These are phyloP conservation scores for Eubasilissa splendida DNA, from an alignment of 2,888 invertebrate genomes.

Conservation along the genomic window DNA sequence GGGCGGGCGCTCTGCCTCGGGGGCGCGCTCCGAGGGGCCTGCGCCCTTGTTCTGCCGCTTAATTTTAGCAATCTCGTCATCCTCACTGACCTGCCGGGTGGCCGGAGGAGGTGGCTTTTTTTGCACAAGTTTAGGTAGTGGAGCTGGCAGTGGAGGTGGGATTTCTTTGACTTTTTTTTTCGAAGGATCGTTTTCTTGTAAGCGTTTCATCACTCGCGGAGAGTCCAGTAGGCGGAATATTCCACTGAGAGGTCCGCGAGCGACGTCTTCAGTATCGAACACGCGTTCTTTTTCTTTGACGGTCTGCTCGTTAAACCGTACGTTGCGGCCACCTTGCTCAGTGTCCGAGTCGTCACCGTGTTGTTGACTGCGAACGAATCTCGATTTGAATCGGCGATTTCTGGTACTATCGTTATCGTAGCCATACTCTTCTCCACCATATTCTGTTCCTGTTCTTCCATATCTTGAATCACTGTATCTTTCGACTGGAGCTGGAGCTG, in stretches of 20 bases:
- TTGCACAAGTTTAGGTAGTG: constrained; percentile 72
- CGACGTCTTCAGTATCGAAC: constrained; percentile 91
- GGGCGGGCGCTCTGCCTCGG: constrained; percentile 71
- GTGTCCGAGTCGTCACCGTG: constrained; percentile 85
- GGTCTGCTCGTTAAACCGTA: constrained; percentile 78
- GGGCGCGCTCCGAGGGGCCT: constrained; percentile 70
- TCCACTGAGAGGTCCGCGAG: constrained; percentile 89
- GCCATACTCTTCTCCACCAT: constrained; percentile 80
- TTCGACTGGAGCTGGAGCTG: constrained; percentile 69
- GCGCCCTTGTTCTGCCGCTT: constrained; percentile 89
- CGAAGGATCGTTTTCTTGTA: constrained; percentile 85
- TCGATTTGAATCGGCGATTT: constrained; percentile 81
- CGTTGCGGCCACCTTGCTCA: constrained; percentile 75
- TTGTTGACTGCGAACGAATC: constrained; percentile 79
- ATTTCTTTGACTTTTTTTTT: constrained; percentile 83
- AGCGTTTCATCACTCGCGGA: constrained; percentile 89
- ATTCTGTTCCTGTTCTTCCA: constrained; percentile 72
- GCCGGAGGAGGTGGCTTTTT: constrained; percentile 76
- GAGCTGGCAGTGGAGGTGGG: constrained; percentile 68
- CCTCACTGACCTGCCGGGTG: constrained; percentile 87
- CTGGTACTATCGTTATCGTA: constrained; percentile 77
- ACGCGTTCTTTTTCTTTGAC: constrained; percentile 79
- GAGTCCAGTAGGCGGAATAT: constrained; percentile 91
- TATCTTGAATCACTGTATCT: constrained; percentile 68
- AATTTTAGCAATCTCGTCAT: constrained; percentile 89